Base-by-base conservation (phyloP, 1,140 invertebrate species). In the Eupeodes corollae region DNA sequence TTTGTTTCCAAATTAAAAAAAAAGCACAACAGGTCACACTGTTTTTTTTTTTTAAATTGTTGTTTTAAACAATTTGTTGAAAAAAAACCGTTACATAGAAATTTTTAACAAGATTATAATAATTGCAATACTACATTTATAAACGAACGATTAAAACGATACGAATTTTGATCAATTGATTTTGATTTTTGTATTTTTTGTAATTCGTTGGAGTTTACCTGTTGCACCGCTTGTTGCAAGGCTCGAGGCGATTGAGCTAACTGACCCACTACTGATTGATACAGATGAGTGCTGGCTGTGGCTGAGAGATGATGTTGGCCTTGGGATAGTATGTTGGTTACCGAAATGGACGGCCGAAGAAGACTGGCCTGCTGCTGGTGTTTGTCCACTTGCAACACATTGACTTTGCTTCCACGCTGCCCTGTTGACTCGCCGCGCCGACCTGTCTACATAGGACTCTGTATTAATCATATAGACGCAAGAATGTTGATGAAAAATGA, bases 341-440 rank as follows among this genome's bases (percentile, higher is more conserved):
- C 63, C 61, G 63, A 67, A 67, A 59, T 64, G 63, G 63, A 67
- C 59, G 63, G 62, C 58, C 61, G 65, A 53, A 61, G 63, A 43
- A 65, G 62, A 57, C 59, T 64, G 64, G 61, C 62, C 56, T 64
- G 62, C 59, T 64, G 63, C 67, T 75, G 73, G 68, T 71, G 75
- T 74, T 75, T 75, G 65, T 56, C 78, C 78, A 70, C 78, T 80
- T 71, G 78, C 76, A 74, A 82, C 77, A 73, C 79, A 82, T 73
- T 80, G 79, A 73, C 79, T 81, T 75, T 82, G 79, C 75, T 79
- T 80, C 79, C 79, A 82, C 78, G 79, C 79, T 74, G 79, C 77
- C 76, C 79, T 77, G 73, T 73, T 78, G 70, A 77, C 79, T 79
- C 77, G 77, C 77, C 79, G 79, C 77, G 79, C 77, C 79, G 79